Evolutionary conservation across 2,797 vertebrate genomes (phyloP), one percentile per base, ranked within the genome.

Genomic region (Percopsis omiscomaycus): DNA sequence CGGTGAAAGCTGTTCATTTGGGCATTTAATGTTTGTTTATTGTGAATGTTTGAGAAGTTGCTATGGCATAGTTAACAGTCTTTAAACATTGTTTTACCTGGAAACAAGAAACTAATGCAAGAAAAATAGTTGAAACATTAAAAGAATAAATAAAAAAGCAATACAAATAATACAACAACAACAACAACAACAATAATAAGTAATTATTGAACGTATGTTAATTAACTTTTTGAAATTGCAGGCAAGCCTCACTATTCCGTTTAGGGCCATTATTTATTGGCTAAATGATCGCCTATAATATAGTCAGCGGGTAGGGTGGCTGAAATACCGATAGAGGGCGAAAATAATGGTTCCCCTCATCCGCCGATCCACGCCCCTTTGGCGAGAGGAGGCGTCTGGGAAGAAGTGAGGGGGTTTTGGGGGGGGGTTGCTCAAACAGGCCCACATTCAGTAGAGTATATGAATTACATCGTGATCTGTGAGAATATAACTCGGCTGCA

Each of bases 381-480:
- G 45, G 4, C 45, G 46, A 55, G 64, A 75, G 78, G 77, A 78
- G 78, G 80, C 37, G 37, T 42, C 37, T 42, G 6, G 37, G 2
- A 9, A 8, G 37, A 9, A 42, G 37, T 42, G 9, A 9, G 37
- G 9, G 37, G 37, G 4, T 42, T 9, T 74, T 80, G 85, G 80
- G 30, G 12, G n/a, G 42, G 42, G 45, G 54, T 6, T 8, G 11
- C 22, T 13, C 15, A 28, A 44, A n/a, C 46, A 30, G 16, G 59
- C 64, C 50, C 70, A 48, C 64, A 62, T 88, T 66, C 86, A 71
- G 67, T 69, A 81, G 64, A 79, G 65, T 73, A 16, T 82, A 45
- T 71, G 68, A 8, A 77, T 94, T 81, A 92, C 93, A 93, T 94
- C 93, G 92, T 93, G 75, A 74, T 73, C 78, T 61, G 87, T 65